Evolutionary conservation across 2,797 vertebrate species (phyloP).

Genomic region (Arrhamphus sclerolepis): DNA sequence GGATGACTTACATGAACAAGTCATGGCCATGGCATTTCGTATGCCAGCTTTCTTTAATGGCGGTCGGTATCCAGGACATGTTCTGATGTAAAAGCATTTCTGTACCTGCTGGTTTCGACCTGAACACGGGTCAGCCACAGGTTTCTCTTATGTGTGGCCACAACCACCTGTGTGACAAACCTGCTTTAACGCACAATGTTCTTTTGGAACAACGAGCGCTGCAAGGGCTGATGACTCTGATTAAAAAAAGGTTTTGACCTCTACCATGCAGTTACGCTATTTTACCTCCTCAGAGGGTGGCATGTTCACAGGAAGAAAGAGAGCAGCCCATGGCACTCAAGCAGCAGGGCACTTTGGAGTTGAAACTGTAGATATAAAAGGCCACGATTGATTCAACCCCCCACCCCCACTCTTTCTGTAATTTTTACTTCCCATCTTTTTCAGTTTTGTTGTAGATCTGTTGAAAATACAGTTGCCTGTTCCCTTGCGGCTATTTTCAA

Average conservation of each 20-base stretch:
- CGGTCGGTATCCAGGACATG: conserved; percentile 16
- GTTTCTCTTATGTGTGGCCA: conserved; percentile 43
- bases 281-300: conserved; percentile 72
- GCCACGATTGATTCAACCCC: conserved; percentile 77
- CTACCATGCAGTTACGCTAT: conserved; percentile 69
- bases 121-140: conserved; percentile 42
- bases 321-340: conserved; percentile 69
- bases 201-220: conserved; percentile 22
- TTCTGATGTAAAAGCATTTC: conserved; percentile 39
- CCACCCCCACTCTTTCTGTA: conserved; percentile 26
- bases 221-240: conserved; percentile 26
- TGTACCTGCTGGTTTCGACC: conserved; percentile 27
- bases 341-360: conserved; percentile 71
- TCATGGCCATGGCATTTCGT: too few relatives aligned
- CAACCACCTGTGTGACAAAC: conserved; percentile 36
- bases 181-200: conserved; percentile 33
- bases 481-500: conserved; percentile 24
- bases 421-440: conserved; percentile 43
- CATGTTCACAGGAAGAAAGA: conserved; percentile 65
- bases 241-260: too few relatives aligned
- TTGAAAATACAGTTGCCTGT: conserved; percentile 50
- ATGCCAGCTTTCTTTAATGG: too few relatives aligned
- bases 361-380: conserved; percentile 70
- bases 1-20: neutral
- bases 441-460: conserved; percentile 39